phyloP scores from a whole-genome alignment of 2,888 invertebrate species.

The Pammene aurita region DNA sequence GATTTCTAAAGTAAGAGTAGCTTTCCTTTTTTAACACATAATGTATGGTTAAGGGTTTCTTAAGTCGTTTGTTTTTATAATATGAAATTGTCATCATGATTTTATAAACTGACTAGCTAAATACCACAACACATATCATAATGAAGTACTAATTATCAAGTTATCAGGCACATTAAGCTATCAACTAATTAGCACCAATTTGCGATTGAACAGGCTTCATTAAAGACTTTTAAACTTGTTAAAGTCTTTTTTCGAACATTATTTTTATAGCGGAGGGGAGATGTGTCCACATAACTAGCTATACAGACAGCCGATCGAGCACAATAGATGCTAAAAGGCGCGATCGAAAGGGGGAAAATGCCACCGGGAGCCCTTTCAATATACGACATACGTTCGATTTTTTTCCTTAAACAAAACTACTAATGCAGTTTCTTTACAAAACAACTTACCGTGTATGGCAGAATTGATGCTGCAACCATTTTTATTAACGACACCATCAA shows the following conservation, averaged over 20 bases:
- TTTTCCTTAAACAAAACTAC: background rate
- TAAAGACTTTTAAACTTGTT: background rate
- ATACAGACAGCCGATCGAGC: conserved; percentile 10
- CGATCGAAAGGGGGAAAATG: conserved; percentile 44
- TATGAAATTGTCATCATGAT: too few species aligned
- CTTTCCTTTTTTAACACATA: background rate
- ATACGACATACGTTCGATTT: conserved; percentile 1
- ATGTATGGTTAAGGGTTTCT: too few species aligned
- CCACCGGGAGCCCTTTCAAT: conserved; percentile 42
- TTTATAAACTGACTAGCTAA: too few species aligned
- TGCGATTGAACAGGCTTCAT: conserved; percentile 3
- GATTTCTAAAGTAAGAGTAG: conserved; percentile 6
- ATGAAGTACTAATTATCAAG: background rate
- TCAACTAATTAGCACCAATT: conserved; percentile 23
- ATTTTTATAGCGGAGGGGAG: conserved; percentile 15
- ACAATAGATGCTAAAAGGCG: conserved; percentile 41
- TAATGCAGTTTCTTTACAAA: background rate
- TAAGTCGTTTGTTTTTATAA: too few species aligned
- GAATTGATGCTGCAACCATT: conserved; percentile 37
- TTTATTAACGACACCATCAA: background rate
- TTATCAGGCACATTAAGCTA: conserved; percentile 4
- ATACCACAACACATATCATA: too few species aligned
- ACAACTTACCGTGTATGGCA: conserved; percentile 34
- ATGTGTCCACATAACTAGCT: conserved; percentile 13
- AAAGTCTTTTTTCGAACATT: background rate